Conservation (phyloP, 2,797 vertebrate genomes). For the Enteromius argenteus region DNA sequence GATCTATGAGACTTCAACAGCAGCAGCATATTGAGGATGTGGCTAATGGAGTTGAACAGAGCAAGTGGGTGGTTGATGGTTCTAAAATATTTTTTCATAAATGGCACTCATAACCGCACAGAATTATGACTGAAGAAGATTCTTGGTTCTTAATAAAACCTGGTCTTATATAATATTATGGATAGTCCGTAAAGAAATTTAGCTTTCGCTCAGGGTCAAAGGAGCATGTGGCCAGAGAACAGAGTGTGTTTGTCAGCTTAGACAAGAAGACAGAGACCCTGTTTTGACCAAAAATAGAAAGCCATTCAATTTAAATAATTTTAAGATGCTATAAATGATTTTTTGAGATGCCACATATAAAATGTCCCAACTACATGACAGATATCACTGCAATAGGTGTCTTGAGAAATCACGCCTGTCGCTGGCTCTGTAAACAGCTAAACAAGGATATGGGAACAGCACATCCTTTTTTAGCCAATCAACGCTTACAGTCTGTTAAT, state of each 20-base stretch:
- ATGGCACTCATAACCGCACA: background rate
- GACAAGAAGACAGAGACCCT: background rate
- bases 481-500: conserved; percentile 4
- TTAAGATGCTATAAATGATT: background rate
- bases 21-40: conserved; percentile 23
- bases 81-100: conserved; percentile 42
- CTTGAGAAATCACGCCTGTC: conserved; percentile 21
- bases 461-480: conserved; percentile 9
- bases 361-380: conserved; percentile 15
- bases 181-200: background rate
- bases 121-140: conserved; percentile 9
- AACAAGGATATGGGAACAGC: background rate
- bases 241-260: background rate
- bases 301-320: background rate
- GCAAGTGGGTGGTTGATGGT: conserved; percentile 50
- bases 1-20: conserved; percentile 17
- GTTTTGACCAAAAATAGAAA: background rate
- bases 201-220: background rate
- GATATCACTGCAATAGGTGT: conserved; percentile 11
- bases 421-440: conserved; percentile 7
- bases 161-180: background rate
- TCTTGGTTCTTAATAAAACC: conserved; percentile 25
- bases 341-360: background rate
- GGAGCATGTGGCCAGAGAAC: background rate
- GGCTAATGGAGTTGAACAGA: conserved; percentile 43